Base-by-base conservation (phyloP, 1,140 invertebrate species). In the Lepidotrigona ventralis region DNA sequence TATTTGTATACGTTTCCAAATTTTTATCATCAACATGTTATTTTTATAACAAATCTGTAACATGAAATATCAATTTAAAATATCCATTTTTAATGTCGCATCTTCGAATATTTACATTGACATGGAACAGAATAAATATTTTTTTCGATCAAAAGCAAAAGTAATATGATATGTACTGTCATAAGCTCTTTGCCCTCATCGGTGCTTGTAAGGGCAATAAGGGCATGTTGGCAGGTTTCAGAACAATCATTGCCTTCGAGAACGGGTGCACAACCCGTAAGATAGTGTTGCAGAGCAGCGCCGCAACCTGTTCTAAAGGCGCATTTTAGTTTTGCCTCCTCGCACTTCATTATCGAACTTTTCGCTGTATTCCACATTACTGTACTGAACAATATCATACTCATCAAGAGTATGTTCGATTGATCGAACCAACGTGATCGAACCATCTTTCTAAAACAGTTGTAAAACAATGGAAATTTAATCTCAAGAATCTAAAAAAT, bases 151-250 rank as follows among this genome's bases (percentile, higher is more conserved):
- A 9, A 56, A 56, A 23, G 3, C 29, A 33, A 21, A 33, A 33
- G 39, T 23, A 54, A 54, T 21, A n/a, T 70, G 26, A 33, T 70
- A 82, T 51, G n/a, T 91, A 97, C 96, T 60, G 93, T 95, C 95
- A 96, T 96, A 23, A 98, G 94, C 75, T 96, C 95, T 88, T 96
- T 96, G 26, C 97, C 97, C 92, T 97, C 96, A 60, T 97, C 96
- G 0, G 97, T 97, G 54, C 96, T 97, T 0, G 96, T 97, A 26
- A 98, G 94, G 0, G 97, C 97, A 68, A 97, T 97, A 15, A 98
- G 95, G 1, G 97, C 96, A 90, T 97, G 95, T 83, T 96, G 95
- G 91, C 97, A 98, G 29, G 95, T 93, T 87, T 96, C 95, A 0
- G 97, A 96, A 91, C 97, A 98, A 26, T 93, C 90, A 23, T 94